phyloP scores from a whole-genome alignment of 2,888 invertebrate genomes.

The Drosophila mimetica region DNA sequence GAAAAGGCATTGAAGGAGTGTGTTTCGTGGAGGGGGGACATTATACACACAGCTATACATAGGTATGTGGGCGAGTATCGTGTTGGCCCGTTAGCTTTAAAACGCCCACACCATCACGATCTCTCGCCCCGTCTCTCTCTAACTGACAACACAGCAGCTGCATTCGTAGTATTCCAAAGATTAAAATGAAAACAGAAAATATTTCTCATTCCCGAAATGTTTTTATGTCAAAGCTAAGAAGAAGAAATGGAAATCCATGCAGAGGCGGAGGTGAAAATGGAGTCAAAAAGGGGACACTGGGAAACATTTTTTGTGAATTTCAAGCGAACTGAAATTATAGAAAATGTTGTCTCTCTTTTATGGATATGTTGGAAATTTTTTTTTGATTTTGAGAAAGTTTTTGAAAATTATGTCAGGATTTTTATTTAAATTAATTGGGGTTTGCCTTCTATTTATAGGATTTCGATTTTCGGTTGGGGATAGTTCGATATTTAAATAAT shows the following conservation, averaged over 20 bases:
- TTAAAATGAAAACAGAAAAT: conserved; percentile 55
- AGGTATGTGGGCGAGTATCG: conserved; percentile 40
- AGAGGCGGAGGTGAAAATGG: conserved; percentile 29
- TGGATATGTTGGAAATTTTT: conserved; percentile 1
- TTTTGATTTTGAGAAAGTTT: not conserved
- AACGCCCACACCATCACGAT: conserved; percentile 40
- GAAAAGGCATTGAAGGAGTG: conserved; percentile 9
- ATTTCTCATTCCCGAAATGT: conserved; percentile 56
- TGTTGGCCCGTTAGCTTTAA: conserved; percentile 44
- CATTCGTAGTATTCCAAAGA: conserved; percentile 62
- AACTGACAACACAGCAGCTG: conserved; percentile 59
- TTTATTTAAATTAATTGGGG: not conserved
- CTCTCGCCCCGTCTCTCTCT: conserved; percentile 8
- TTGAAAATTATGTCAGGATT: not conserved
- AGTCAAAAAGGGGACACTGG: not conserved
- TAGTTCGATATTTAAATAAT: not conserved
- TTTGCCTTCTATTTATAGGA: not conserved
- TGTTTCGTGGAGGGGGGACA: not conserved
- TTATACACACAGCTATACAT: not conserved
- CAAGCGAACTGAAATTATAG: conserved; percentile 40
- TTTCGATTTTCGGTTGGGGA: not conserved
- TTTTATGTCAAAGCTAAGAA: conserved; percentile 45
- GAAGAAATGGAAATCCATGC: conserved; percentile 57
- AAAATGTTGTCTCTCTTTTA: conserved; percentile 18
- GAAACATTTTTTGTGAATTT: conserved; percentile 43